A percentile compares a stretch with the other conserved stretches of the same genome.
Conservation (phyloP, 2,888 invertebrate genomes). For the Drosophila histrio region DNA sequence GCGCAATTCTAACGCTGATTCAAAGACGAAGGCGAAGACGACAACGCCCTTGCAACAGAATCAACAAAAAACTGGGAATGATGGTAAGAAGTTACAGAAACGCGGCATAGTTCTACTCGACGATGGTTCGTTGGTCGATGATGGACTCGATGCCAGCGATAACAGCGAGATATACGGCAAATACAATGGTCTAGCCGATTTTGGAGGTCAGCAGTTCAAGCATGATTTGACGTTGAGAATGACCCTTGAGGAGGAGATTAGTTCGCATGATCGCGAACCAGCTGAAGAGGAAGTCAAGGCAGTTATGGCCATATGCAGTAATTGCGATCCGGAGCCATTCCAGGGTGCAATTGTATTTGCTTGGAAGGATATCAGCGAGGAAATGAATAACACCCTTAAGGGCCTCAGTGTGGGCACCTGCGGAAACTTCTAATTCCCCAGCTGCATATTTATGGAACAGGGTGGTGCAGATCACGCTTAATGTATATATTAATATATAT, state of each 20-base stretch:
- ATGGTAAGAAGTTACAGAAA: conserved; percentile 85
- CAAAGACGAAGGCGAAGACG: background rate
- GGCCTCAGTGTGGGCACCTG: conserved; percentile 83
- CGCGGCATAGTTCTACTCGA: conserved; percentile 88
- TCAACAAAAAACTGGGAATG: background rate
- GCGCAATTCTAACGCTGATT: conserved; percentile 49
- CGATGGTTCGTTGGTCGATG: conserved; percentile 89
- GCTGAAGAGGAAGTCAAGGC: conserved; percentile 93
- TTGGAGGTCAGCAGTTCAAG: conserved; percentile 88
- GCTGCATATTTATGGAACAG: background rate
- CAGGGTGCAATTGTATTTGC: conserved; percentile 91
- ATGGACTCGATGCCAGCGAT: conserved; percentile 86
- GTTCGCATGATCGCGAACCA: conserved; percentile 90
- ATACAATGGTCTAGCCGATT: conserved; percentile 88
- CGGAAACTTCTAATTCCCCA: conserved; percentile 79
- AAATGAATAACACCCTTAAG: conserved; percentile 80
- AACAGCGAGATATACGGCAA: conserved; percentile 37
- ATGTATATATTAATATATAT: conserved; percentile 14
- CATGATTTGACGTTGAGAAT: conserved; percentile 85
- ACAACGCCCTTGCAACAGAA: background rate
- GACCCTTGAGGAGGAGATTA: conserved; percentile 83
- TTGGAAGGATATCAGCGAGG: conserved; percentile 87
- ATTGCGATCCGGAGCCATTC: conserved; percentile 91
- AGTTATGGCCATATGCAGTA: conserved; percentile 91
- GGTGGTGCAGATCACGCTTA: conserved; percentile 39